Evolutionary conservation across 2,797 vertebrate genomes (phyloP).

Genomic region (Euphonia xanthogaster): DNA sequence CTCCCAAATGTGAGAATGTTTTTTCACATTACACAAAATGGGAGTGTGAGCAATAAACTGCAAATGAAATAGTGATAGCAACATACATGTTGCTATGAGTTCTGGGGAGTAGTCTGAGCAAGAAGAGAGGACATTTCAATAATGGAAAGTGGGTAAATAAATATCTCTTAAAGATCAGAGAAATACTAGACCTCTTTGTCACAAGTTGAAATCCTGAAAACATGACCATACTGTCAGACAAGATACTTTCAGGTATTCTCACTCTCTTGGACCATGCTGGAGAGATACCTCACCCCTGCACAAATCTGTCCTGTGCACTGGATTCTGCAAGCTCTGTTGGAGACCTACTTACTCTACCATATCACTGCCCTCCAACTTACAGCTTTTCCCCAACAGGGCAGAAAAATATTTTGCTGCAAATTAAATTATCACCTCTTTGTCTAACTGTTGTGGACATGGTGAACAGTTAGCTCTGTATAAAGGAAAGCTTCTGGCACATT

Average conservation of each 20-base stretch:
- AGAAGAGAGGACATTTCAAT: not conserved
- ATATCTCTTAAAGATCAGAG: not conserved
- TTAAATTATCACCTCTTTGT: not conserved
- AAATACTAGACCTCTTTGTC: not conserved
- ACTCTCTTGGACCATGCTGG: not conserved
- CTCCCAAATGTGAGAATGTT: not conserved
- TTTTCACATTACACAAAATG: not conserved
- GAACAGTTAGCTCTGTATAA: not conserved
- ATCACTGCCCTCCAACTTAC: not conserved
- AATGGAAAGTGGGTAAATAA: not conserved
- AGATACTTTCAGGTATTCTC: not conserved
- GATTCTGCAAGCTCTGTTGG: not conserved
- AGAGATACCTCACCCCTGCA: not conserved
- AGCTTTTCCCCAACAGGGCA: not conserved
- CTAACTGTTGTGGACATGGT: rapidly evolving
- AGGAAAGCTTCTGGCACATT: not conserved
- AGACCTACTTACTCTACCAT: not conserved
- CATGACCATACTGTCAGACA: not conserved
- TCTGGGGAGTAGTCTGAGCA: not conserved
- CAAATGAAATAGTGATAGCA: not conserved
- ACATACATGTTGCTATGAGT: not conserved
- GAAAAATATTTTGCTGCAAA: not conserved
- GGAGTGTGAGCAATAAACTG: not conserved
- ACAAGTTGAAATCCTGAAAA: not conserved
- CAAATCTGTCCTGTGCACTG: not conserved